These are phyloP conservation scores for Mustelus asterias DNA, from an alignment of 2,113 vertebrate species.

Conservation along the genomic window DNA sequence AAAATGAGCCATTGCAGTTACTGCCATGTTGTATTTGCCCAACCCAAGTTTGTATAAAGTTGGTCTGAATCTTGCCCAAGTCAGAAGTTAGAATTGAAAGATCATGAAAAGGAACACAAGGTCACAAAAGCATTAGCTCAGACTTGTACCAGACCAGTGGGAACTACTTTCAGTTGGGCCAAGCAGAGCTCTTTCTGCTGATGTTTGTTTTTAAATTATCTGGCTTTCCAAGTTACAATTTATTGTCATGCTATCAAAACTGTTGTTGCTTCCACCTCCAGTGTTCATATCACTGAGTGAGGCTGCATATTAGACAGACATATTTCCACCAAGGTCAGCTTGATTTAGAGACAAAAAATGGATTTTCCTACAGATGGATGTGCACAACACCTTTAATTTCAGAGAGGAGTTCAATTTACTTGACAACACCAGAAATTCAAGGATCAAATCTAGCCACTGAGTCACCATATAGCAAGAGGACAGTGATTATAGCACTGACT, in stretches of 20 bases:
- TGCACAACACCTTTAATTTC: background rate
- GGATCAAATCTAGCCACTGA: background rate
- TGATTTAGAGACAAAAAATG: background rate
- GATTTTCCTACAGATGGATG: background rate
- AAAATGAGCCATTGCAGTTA: background rate
- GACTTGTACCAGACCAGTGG: background rate
- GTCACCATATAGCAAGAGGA: background rate
- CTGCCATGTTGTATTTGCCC: background rate
- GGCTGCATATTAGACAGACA: background rate
- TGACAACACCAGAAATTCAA: background rate
- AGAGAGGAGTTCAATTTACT: background rate
- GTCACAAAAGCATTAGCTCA: background rate
- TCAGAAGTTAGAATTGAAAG: background rate
- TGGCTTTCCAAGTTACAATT: background rate
- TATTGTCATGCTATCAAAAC: background rate
- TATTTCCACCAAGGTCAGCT: background rate
- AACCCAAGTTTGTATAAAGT: background rate
- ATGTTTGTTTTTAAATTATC: background rate
- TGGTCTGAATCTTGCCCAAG: background rate
- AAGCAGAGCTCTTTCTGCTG: background rate
- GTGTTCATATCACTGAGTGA: no score
- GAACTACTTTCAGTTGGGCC: background rate
- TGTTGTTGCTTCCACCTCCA: background rate
- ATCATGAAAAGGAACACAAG: background rate
- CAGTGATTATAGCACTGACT: background rate